Base-by-base conservation (phyloP, 2,888 invertebrate species). In the Amphipyra berbera region DNA sequence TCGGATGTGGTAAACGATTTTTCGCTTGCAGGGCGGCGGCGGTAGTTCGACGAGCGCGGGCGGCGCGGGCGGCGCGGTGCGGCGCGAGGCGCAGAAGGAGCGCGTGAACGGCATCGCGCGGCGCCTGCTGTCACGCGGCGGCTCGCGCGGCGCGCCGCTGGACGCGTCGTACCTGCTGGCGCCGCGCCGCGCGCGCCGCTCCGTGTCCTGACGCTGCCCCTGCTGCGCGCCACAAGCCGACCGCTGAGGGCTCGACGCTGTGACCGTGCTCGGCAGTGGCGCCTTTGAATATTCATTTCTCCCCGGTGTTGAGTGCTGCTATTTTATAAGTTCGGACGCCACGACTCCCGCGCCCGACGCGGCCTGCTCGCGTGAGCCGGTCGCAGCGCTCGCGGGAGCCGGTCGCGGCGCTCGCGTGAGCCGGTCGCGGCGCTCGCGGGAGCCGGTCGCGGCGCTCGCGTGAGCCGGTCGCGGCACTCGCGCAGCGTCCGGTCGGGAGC, bases 71-170 rank as follows among this genome's bases (percentile, higher is more conserved):
- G 62, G 59, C 6, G 40, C 45, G 33, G 49, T 3, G 76, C 84
- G 46, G 82, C 82, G 61, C 83, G 80, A n/a, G 38, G 63, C 61
- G 44, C 90, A 91, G 76, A 90, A 90, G 80, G 92, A 90, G 75
- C 92, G 93, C 58, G 92, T 94, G 59, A 94, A 94, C 87, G 73
- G 71, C 70, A 92, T 94, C 75, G 94, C 92, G 61, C 87, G 92
- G 44, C 86, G 90, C 0, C 82, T 94, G 75, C 85, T 94, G 33
- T 79, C 88, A 6, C 87, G 87, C 52, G 89, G 85, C 71, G 87
- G 88, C 50, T 76, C 76, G 13, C 89, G 66, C 87, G 88, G 74
- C 84, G 88, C 54, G 75, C 78, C 55, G 75, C 82, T 56, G 76
- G 80, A 48, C 81, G 73, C 74, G n/a, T 58, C 14, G 35, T 68